Conservation (phyloP, 2,888 invertebrate genomes). For the Stenichneumon culpator region DNA sequence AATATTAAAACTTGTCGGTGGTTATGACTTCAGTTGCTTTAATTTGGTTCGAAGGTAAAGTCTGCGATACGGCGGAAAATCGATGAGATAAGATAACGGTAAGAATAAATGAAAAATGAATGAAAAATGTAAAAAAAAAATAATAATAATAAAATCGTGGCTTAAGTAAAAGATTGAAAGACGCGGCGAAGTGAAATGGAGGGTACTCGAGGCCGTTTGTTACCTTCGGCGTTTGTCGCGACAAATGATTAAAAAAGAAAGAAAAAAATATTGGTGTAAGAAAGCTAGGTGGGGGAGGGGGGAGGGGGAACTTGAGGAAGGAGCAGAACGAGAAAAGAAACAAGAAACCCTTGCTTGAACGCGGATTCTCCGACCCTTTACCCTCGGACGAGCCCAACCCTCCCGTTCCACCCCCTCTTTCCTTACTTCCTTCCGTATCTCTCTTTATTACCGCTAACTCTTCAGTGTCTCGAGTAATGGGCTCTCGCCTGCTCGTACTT, state of each 20-base stretch:
- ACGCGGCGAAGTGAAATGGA: background rate
- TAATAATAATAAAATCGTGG: background rate
- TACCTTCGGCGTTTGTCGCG: conserved; percentile 26
- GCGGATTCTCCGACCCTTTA: conserved; percentile 51
- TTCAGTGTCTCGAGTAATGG: conserved; percentile 63
- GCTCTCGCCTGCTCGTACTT: conserved; percentile 58
- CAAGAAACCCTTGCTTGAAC: conserved; percentile 51
- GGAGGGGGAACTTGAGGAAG: conserved; percentile 7
- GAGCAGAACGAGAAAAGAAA: conserved; percentile 29
- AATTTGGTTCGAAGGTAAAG: background rate
- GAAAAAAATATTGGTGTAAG: conserved; percentile 5
- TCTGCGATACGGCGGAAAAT: background rate
- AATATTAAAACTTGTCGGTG: background rate
- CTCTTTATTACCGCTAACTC: conserved; percentile 69
- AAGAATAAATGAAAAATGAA: conserved; percentile 18
- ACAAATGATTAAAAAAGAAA: conserved; percentile 22
- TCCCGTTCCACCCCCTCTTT: background rate
- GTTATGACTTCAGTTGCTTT: background rate
- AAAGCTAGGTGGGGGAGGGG: conserved; percentile 1
- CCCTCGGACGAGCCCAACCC: conserved; percentile 56
- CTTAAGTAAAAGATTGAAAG: background rate
- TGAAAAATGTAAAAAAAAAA: too few relatives aligned
- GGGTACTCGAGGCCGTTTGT: conserved; percentile 46
- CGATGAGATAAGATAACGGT: background rate
- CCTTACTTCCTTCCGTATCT: conserved; percentile 46